phyloP scores from a whole-genome alignment of 2,113 vertebrate species.

The Lepus europaeus region DNA sequence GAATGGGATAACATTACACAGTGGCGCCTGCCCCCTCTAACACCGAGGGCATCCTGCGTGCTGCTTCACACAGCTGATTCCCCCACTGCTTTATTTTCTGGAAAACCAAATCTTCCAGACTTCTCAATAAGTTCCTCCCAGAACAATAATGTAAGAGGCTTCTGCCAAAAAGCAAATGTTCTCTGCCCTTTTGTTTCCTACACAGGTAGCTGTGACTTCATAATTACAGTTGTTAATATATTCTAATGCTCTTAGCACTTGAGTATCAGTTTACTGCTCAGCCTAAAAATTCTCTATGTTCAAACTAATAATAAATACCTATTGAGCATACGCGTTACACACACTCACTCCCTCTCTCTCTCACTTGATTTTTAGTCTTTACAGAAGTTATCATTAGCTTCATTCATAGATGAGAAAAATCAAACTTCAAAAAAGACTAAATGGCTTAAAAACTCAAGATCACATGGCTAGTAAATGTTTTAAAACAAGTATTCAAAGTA shows the following conservation, averaged over 20 bases:
- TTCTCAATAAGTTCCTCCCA: constrained; percentile 42
- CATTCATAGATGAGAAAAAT: constrained; percentile 60
- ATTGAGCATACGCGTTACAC: neutral
- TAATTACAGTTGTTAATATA: constrained; percentile 43
- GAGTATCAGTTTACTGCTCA: constrained; percentile 19
- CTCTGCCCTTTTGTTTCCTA: constrained; percentile 44
- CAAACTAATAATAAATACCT: constrained; percentile 1
- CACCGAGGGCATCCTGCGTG: constrained; percentile 45
- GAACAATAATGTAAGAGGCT: constrained; percentile 31
- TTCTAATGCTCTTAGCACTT: neutral
- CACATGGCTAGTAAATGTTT: neutral
- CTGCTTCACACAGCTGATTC: constrained; percentile 55
- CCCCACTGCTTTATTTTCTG: constrained; percentile 49
- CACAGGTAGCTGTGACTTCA: constrained; percentile 10
- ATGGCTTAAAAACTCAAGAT: constrained; percentile 40
- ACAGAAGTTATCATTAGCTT: neutral
- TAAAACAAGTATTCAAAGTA: constrained; percentile 39
- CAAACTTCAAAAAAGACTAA: constrained; percentile 50
- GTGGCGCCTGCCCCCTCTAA: constrained; percentile 16
- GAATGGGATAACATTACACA: constrained; percentile 58
- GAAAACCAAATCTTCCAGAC: constrained; percentile 64
- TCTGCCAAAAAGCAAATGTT: constrained; percentile 57
- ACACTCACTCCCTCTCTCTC: neutral
- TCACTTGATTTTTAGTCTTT: constrained; percentile 12
- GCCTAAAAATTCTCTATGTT: constrained; percentile 44